Percentiles rank a stretch among this genome's conserved stretches.
Conservation (phyloP, 2,888 invertebrate genomes). For the Agapetus fuscipes region DNA sequence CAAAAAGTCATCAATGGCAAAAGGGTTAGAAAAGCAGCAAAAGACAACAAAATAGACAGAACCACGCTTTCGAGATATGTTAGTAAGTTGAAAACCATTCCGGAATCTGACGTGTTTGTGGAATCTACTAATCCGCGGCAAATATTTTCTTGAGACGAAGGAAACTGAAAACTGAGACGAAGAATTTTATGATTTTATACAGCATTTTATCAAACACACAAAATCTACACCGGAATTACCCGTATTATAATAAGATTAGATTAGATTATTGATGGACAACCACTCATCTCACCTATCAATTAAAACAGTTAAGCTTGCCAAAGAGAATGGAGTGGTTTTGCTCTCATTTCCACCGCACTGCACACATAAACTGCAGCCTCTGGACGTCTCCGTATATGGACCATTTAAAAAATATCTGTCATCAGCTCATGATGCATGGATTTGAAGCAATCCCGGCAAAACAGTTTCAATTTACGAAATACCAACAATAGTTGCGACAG, state of each 20-base stretch:
- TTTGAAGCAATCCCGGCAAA: conserved; percentile 20
- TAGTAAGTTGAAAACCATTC: too few species aligned
- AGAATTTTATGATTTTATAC: too few species aligned
- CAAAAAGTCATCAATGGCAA: conserved; percentile 1
- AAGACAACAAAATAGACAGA: conserved; percentile 3
- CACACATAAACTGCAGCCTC: conserved; percentile 21
- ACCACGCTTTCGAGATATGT: conserved; percentile 4
- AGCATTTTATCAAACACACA: too few species aligned
- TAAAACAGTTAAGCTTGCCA: neutral
- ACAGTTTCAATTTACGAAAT: conserved; percentile 20
- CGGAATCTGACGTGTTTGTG: too few species aligned
- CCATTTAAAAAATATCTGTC: conserved; percentile 20
- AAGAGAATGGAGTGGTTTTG: conserved; percentile 18
- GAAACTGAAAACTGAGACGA: too few species aligned
- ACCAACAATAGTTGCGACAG: conserved; percentile 17
- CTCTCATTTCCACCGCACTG: conserved; percentile 22
- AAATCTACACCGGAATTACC: too few species aligned
- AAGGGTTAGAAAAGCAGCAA: conserved; percentile 1
- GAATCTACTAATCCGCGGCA: too few species aligned
- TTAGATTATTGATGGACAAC: too few species aligned
- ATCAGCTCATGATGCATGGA: conserved; percentile 14
- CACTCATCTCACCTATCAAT: conserved; percentile 22
- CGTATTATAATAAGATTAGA: too few species aligned
- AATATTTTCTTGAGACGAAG: too few species aligned
- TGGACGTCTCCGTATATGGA: conserved; percentile 20